Conservation (phyloP, 2,888 invertebrate genomes). For the Lasioglossum pauxillum region DNA sequence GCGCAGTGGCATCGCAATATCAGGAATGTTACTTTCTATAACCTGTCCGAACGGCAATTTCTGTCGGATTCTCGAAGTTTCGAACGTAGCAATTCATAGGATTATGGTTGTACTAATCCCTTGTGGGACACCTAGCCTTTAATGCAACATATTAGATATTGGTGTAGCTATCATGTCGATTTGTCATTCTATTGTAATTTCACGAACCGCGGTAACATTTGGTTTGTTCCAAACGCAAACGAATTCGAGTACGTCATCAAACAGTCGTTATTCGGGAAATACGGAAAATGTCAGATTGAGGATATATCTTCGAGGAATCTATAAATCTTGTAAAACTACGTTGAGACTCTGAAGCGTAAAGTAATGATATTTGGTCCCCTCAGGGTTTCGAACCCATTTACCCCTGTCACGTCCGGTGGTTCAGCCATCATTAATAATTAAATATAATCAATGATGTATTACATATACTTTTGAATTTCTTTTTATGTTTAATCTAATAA, state of each 20-base stretch:
- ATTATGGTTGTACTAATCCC: slow-evolving; percentile 46
- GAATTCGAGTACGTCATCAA: background rate
- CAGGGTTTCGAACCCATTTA: too few species aligned
- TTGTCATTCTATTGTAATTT: background rate
- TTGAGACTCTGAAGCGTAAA: background rate
- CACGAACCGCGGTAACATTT: background rate
- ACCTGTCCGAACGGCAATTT: slow-evolving; percentile 37
- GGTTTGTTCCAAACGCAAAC: background rate
- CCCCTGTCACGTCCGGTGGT: too few species aligned
- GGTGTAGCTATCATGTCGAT: slow-evolving; percentile 21
- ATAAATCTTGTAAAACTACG: background rate
- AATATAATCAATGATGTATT: too few species aligned
- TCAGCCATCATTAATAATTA: too few species aligned
- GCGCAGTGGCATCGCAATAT: slow-evolving; percentile 13
- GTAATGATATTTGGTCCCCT: too few species aligned
- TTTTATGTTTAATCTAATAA: too few species aligned
- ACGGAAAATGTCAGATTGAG: background rate
- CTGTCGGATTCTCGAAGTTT: slow-evolving; percentile 50
- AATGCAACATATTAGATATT: slow-evolving; percentile 24
- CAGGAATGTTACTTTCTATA: slow-evolving; percentile 38
- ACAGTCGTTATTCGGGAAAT: background rate
- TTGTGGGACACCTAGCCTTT: slow-evolving; percentile 19
- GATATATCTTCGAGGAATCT: background rate
- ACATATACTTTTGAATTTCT: too few species aligned
- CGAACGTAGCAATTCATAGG: slow-evolving; percentile 45